Evolutionary conservation across 35 echinoderm and acorn worm genomes (phyloP), one percentile per base, ranked within the genome.

Genomic region (Lytechinus pictus): DNA sequence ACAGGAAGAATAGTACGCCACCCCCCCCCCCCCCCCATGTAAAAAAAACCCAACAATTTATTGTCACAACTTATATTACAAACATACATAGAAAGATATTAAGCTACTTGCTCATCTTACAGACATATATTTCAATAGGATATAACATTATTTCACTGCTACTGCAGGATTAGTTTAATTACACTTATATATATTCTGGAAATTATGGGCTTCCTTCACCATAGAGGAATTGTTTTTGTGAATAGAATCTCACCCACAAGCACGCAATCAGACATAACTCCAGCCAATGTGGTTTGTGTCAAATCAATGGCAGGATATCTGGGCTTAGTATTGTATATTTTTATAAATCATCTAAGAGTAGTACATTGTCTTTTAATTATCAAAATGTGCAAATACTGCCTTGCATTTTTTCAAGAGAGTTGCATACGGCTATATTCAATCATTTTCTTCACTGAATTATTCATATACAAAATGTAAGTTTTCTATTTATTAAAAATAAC

Each of bases 281-380:
- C n/a, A 24, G 66, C 66, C 19, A 79, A 27, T 24, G 66, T 79
- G 66, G 66, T 79, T 79, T n/a, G 66, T 24, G 66, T 14, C 66
- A 79, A 79, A 3, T 79, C 66, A 79, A 79, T 79, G 66, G 66
- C 66, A 79, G 66, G 66, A 79, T 79, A 79, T 79, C 66, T 79
- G 66, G 66, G 66, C 66, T 79, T 24, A 79, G 19, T 24, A 24
- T 24, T 24, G 19, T 79, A 16, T 24, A 79, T 79, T 79, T 79
- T 79, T 14, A 79, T 79, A 79, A 24, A 24, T 79, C 19, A 79
- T 3, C 8, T 8, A n/a, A 24, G 57, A 79, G 66, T 24, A 79
- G 6, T 4, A 71, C 6, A 71, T n/a, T 7, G 66, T 71, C 61
- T 16, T 71, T 71, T 19, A 71, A 19, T 71, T 21, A 21, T 21